A percentile compares a stretch with the other conserved stretches of the same genome.
These are phyloP conservation scores for Apotomis betuletana DNA, from an alignment of 2,888 invertebrate genomes.

Conservation along the genomic window DNA sequence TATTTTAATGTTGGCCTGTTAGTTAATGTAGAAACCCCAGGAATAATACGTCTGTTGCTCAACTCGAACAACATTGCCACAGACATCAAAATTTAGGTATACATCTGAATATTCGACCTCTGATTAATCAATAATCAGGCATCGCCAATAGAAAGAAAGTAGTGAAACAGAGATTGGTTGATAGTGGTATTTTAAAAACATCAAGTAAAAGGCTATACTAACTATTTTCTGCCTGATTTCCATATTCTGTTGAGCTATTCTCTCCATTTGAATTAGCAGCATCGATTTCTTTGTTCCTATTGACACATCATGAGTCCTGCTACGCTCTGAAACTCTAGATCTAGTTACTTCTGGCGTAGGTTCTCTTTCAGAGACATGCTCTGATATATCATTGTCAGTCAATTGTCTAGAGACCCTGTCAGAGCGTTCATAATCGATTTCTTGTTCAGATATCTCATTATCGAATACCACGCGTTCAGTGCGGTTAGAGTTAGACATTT, in stretches of 20 bases:
- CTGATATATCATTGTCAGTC: slow-evolving; percentile 23
- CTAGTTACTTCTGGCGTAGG: not conserved
- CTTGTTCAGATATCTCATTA: slow-evolving; percentile 27
- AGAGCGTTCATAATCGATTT: slow-evolving; percentile 23
- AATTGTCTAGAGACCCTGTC: slow-evolving; percentile 23
- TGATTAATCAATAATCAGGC: no score
- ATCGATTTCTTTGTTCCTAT: slow-evolving; percentile 55
- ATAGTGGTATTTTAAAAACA: not conserved
- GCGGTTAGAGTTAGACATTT: not conserved
- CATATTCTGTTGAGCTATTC: slow-evolving; percentile 60
- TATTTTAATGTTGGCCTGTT: no score
- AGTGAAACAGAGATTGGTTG: not conserved
- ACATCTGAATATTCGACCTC: no score
- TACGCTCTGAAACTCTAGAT: slow-evolving; percentile 5
- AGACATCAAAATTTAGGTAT: no score
- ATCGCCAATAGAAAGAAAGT: slow-evolving; percentile 24
- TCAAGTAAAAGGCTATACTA: slow-evolving; percentile 47
- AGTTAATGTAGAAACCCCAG: no score
- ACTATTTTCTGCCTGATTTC: slow-evolving; percentile 63
- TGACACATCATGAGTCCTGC: slow-evolving; percentile 55
- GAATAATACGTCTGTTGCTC: no score
- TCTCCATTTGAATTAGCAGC: slow-evolving; percentile 60
- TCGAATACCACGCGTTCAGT: slow-evolving; percentile 31
- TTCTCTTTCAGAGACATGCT: slow-evolving; percentile 20
- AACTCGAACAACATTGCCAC: no score